Evolutionary conservation across 1,140 invertebrate genomes (phyloP).

Genomic region (Lordiphosa clarofinis): DNA sequence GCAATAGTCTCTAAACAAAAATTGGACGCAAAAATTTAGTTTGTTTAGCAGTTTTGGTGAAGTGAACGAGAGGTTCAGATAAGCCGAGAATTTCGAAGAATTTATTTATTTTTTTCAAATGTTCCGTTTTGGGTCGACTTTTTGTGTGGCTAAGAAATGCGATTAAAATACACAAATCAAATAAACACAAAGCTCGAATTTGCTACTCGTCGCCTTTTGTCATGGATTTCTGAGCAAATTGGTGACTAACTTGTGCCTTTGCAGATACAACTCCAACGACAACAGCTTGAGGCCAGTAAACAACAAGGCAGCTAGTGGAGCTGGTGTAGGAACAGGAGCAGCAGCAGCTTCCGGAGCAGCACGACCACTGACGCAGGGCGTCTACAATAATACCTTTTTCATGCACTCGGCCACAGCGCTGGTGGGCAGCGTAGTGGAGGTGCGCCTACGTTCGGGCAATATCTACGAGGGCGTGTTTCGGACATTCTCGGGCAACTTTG

Average conservation of each 20-base stretch:
- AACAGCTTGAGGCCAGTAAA: conserved; percentile 58
- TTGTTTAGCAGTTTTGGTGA: too few relatives aligned
- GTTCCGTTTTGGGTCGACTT: too few relatives aligned
- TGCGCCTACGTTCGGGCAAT: conserved; percentile 89
- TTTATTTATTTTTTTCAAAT: too few relatives aligned
- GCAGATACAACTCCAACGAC: conserved; percentile 67
- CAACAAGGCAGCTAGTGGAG: conserved; percentile 68
- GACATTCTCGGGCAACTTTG: conserved; percentile 91
- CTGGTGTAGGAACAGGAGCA: conserved; percentile 60
- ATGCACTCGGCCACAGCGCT: conserved; percentile 91
- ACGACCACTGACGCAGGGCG: conserved; percentile 85
- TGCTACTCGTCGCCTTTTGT: too few relatives aligned
- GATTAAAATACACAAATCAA: too few relatives aligned
- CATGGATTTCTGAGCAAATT: not conserved
- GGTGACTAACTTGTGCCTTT: not conserved
- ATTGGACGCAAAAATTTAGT: too few relatives aligned
- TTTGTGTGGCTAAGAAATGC: too few relatives aligned
- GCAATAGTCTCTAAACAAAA: too few relatives aligned
- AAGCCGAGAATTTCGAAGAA: too few relatives aligned
- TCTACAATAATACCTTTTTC: conserved; percentile 92
- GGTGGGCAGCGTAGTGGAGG: conserved; percentile 90
- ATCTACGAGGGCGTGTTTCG: conserved; percentile 92
- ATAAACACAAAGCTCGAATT: too few relatives aligned
- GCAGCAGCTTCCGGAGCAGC: conserved; percentile 49
- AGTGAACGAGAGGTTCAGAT: too few relatives aligned